Evolutionary conservation across 2,797 vertebrate genomes (phyloP), one percentile per base, ranked within the genome.

Genomic region (Meda fulgida): DNA sequence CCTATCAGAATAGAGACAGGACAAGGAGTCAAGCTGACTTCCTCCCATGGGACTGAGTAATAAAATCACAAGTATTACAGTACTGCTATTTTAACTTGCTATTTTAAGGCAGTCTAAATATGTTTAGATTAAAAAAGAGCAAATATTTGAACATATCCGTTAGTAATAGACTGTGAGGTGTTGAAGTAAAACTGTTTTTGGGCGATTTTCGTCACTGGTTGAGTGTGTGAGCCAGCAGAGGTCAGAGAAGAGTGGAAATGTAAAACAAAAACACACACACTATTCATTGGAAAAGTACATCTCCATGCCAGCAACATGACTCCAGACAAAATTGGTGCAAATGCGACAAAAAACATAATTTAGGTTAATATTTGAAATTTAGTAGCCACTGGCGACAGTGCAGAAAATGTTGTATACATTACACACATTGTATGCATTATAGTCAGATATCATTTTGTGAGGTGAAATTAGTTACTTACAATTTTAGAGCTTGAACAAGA

Each of bases 1-100:
- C 73, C 81, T 58, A 78, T 89, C 63, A 78, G 84, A 87, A 40
- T 60, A 78, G 85, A 89, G 85, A 86, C 67, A 87, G 88, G 83
- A 89, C 75, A 84, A 70, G 73, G 63, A 89, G 78, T 76, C 71
- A 70, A 80, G 6, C 75, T 48, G 36, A 43, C 48, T 88, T 91
- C 88, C 88, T 89, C 34, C 76, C 43, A 14, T 65, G 51, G 55
- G 60, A 75, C 43, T 11, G n/a, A 51, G 78, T 51, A 36, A 66
- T 81, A 87, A 70, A 63, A 66, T 63, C 73, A 80, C 36, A 34
- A 84, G 26, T 46, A 53, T 77, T 67, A 69, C n/a, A 85, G 43
- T 75, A 29, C 43, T 40, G 7, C 58, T 29, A 40, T 48, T 65
- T 75, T 60, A 78, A 51, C 11, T 7, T 51, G 75, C 14, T 78